Evolutionary conservation across 1,140 invertebrate species (phyloP).

Genomic region (Epicauta chinensis): DNA sequence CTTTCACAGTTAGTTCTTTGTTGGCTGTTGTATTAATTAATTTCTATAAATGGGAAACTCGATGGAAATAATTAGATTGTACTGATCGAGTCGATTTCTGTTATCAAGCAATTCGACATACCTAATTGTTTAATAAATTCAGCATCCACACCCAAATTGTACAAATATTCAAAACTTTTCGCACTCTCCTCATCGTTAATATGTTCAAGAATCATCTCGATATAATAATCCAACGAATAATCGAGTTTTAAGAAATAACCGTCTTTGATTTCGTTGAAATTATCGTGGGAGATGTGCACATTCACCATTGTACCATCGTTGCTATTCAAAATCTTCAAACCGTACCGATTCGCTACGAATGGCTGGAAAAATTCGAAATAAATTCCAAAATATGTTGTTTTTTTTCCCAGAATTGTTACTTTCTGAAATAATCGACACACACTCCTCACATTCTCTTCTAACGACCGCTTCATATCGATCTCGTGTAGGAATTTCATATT

Average conservation of each 20-base stretch:
- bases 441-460: conserved; percentile 25
- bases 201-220: conserved; percentile 20
- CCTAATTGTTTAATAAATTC: conserved; percentile 13
- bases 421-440: conserved; percentile 21
- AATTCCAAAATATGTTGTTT: not conserved
- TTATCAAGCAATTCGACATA: too few species aligned
- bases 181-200: conserved; percentile 9
- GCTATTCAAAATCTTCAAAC: conserved; percentile 27
- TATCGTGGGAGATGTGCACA: conserved; percentile 27
- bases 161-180: conserved; percentile 1
- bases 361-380: conserved; percentile 19
- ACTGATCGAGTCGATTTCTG: too few species aligned
- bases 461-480: conserved; percentile 26
- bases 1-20: too few species aligned
- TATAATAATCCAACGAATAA: conserved; percentile 26
- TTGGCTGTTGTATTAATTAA: too few species aligned
- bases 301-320: conserved; percentile 21
- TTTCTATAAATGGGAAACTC: too few species aligned
- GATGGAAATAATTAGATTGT: too few species aligned
- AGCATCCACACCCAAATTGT: conserved; percentile 1
- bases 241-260: conserved; percentile 30
- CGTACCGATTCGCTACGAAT: conserved; percentile 21
- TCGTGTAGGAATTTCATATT: conserved; percentile 29
- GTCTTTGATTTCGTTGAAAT: conserved; percentile 27
- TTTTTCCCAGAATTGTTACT: not conserved